phyloP scores from a whole-genome alignment of 1,140 invertebrate species.

The Reticulitermes speratus region DNA sequence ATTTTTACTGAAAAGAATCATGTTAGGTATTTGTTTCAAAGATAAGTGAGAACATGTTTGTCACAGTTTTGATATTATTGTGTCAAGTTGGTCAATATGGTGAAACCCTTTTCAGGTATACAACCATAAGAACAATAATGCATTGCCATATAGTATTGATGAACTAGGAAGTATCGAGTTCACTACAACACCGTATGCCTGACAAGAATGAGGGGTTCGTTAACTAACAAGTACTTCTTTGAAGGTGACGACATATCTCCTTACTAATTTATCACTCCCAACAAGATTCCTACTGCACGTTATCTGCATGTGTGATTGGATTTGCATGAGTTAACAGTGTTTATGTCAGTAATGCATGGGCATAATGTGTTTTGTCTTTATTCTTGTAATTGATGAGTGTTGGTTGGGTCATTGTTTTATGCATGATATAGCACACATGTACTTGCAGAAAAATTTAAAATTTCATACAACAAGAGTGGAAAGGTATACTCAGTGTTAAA shows the following conservation, averaged over 20 bases:
- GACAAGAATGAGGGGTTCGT: constrained; percentile 22
- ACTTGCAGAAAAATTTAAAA: no score
- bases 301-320: not conserved
- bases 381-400: no score
- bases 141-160: constrained; percentile 38
- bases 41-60: no score
- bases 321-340: not conserved
- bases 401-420: no score
- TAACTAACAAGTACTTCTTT: constrained; percentile 25
- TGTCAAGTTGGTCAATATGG: not conserved
- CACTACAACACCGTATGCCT: constrained; percentile 38
- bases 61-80: not conserved
- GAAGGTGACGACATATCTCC: constrained; percentile 16
- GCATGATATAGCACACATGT: no score
- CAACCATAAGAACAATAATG: constrained; percentile 25
- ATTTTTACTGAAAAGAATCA: no score
- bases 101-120: constrained; percentile 29
- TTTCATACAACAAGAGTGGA: no score
- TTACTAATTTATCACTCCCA: constrained; percentile 7
- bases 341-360: no score
- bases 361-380: no score
- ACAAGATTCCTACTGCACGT: not conserved
- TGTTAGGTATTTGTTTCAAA: no score
- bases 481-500: no score
- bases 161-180: constrained; percentile 40